Evolutionary conservation across 2,888 invertebrate species (phyloP).

Genomic region (Nymphalis polychloros): DNA sequence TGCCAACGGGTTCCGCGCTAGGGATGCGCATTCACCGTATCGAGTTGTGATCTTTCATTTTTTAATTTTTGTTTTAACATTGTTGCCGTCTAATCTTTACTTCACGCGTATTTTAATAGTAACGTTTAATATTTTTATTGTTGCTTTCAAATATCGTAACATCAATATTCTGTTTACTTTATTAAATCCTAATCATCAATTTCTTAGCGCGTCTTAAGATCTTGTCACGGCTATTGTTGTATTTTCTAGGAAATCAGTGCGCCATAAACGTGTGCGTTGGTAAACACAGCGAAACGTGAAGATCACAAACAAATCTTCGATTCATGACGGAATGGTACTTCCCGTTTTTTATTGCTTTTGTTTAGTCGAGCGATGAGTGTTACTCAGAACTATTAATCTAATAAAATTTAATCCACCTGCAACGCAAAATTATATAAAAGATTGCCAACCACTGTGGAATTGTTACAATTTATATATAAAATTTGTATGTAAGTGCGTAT

Average conservation of each 20-base stretch:
- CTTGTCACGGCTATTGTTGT: background rate
- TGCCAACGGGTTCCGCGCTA: constrained; percentile 42
- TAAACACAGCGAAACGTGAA: background rate
- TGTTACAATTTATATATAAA: no score
- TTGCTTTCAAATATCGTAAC: background rate
- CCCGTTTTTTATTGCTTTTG: constrained; percentile 27
- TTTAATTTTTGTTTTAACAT: constrained; percentile 5
- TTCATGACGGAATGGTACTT: constrained; percentile 14
- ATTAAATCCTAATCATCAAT: background rate
- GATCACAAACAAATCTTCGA: constrained; percentile 11
- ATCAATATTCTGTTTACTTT: background rate
- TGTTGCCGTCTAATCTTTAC: background rate
- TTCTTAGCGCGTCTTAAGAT: background rate
- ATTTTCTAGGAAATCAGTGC: background rate
- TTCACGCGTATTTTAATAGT: background rate
- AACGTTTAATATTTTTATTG: no score
- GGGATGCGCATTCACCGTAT: constrained; percentile 46
- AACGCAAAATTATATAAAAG: no score
- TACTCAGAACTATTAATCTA: constrained; percentile 11
- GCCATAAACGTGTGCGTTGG: background rate
- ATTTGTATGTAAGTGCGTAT: no score
- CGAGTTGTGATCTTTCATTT: constrained; percentile 15
- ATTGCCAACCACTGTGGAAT: no score
- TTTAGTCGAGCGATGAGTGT: constrained; percentile 10
- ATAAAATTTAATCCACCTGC: background rate